Evolutionary conservation across 1,140 invertebrate genomes (phyloP).

Genomic region (Alviniconcha marisindica): DNA sequence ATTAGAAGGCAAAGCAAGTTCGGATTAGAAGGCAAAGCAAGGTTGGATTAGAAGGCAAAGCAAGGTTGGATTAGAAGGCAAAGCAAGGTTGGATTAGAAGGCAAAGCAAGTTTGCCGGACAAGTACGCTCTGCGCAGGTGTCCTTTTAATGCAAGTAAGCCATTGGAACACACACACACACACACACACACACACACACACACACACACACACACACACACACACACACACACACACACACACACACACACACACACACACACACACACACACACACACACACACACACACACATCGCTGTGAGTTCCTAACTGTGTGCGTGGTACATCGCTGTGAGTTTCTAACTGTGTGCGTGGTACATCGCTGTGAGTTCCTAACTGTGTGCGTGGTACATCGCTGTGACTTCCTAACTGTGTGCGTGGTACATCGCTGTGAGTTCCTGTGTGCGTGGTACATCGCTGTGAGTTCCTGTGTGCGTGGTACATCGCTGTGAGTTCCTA

Average conservation of each 20-base stretch:
- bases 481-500: background rate
- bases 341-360: too few species aligned
- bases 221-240: too few species aligned
- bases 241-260: background rate
- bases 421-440: background rate
- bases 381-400: background rate
- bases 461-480: background rate
- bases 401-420: background rate
- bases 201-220: too few species aligned
- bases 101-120: too few species aligned
- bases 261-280: slow-evolving; percentile 12
- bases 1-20: too few species aligned
- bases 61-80: too few species aligned
- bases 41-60: too few species aligned
- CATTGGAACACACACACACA: background rate
- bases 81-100: too few species aligned
- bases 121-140: background rate
- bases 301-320: too few species aligned
- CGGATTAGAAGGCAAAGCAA: background rate
- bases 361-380: too few species aligned
- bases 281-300: background rate
- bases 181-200: background rate
- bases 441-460: background rate
- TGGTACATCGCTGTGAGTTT: too few species aligned
- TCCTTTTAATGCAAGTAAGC: background rate